These are phyloP conservation scores for Anoplolepis gracilipes DNA, from an alignment of 1,140 invertebrate species.

Conservation along the genomic window DNA sequence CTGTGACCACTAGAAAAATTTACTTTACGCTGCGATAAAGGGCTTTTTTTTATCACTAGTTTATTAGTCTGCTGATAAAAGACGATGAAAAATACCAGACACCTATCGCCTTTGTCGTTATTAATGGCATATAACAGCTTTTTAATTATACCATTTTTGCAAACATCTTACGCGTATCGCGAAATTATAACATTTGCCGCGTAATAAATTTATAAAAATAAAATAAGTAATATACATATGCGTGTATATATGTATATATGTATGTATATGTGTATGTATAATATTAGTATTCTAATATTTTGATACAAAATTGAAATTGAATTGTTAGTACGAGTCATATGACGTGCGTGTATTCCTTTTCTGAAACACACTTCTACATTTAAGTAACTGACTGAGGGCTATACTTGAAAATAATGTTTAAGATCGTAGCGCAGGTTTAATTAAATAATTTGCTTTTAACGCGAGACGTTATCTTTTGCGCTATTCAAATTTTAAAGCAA, in stretches of 20 bases:
- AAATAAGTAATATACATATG: background rate
- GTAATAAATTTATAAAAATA: too few species aligned
- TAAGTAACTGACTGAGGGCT: background rate
- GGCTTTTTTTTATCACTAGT: background rate
- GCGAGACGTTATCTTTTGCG: background rate
- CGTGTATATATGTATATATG: background rate
- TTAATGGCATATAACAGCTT: background rate
- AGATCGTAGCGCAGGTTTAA: background rate
- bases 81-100: background rate
- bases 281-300: background rate
- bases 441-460: background rate
- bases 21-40: background rate
- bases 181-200: too few species aligned
- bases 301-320: background rate
- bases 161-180: background rate
- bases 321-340: background rate
- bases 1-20: background rate
- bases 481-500: slow-evolving; percentile 21
- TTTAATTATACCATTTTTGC: background rate
- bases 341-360: background rate
- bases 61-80: background rate
- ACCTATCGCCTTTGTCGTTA: background rate
- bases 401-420: too few species aligned
- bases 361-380: background rate
- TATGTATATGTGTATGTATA: too few species aligned